A percentile compares a stretch with the other conserved stretches of the same genome.
phyloP scores from a whole-genome alignment of 2,888 invertebrate genomes.

The Agrotis puta region DNA sequence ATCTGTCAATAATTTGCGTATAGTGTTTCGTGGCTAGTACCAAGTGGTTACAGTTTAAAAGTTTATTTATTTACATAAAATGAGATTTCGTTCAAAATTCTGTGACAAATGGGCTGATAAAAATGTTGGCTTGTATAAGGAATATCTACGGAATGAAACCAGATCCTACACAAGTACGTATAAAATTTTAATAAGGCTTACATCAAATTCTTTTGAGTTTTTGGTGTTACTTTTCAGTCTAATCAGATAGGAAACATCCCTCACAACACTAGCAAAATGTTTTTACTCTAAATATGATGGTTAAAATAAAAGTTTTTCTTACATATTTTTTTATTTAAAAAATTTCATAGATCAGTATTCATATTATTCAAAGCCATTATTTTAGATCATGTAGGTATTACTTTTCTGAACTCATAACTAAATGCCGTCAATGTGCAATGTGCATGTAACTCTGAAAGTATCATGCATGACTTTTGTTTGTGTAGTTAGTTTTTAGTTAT shows the following conservation, averaged over 20 bases:
- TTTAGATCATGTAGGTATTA: not conserved
- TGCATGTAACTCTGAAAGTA: not conserved
- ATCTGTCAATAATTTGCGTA: constrained; percentile 70
- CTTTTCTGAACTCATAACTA: not conserved
- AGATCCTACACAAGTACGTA: constrained; percentile 61
- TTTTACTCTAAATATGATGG: not conserved
- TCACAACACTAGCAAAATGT: too few species aligned
- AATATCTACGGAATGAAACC: constrained; percentile 48
- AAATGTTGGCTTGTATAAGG: constrained; percentile 57
- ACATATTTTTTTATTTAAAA: not conserved
- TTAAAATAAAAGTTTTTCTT: too few species aligned
- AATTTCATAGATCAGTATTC: not conserved
- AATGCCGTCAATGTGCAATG: too few species aligned
- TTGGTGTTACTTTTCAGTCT: not conserved
- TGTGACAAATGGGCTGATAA: constrained; percentile 74
- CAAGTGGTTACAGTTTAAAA: constrained; percentile 37
- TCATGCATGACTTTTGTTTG: too few species aligned
- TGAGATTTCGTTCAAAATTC: constrained; percentile 58
- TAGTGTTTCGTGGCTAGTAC: constrained; percentile 60
- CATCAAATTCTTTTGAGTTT: not conserved
- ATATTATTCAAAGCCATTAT: not conserved
- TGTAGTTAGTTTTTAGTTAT: too few species aligned
- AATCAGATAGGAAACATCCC: not conserved
- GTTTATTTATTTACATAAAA: constrained; percentile 39
- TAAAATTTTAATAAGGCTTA: not conserved